phyloP scores from a whole-genome alignment of 2,888 invertebrate species.

The Euclidia mi region DNA sequence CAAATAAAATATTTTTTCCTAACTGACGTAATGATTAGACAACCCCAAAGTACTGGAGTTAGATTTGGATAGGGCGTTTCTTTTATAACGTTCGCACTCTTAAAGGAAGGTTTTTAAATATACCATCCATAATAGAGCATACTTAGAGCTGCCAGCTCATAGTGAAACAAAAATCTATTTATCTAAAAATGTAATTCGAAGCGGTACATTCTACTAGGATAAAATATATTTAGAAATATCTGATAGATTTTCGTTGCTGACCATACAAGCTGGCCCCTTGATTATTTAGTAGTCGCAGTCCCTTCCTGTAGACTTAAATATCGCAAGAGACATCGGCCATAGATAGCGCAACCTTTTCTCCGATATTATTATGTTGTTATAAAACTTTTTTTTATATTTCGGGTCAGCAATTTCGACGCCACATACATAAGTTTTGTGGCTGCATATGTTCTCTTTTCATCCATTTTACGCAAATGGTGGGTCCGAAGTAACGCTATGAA shows the following conservation, averaged over 20 bases:
- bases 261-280: conserved; percentile 30
- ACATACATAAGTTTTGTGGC: conserved; percentile 19
- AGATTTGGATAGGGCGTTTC: too few species aligned
- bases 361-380: conserved; percentile 44
- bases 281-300: conserved; percentile 45
- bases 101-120: too few species aligned
- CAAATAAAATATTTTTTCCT: too few species aligned
- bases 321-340: conserved; percentile 31
- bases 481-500: not conserved
- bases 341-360: conserved; percentile 27
- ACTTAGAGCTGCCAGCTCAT: too few species aligned
- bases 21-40: too few species aligned
- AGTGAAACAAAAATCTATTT: too few species aligned
- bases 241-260: not conserved
- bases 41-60: too few species aligned
- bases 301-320: conserved; percentile 50
- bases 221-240: too few species aligned
- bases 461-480: conserved; percentile 6
- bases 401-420: conserved; percentile 24
- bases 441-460: not conserved
- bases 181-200: too few species aligned
- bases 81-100: too few species aligned
- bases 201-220: too few species aligned
- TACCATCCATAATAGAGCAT: too few species aligned
- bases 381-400: conserved; percentile 48